These are phyloP conservation scores for Bucco capensis DNA, from an alignment of 2,113 vertebrate genomes.

Conservation along the genomic window DNA sequence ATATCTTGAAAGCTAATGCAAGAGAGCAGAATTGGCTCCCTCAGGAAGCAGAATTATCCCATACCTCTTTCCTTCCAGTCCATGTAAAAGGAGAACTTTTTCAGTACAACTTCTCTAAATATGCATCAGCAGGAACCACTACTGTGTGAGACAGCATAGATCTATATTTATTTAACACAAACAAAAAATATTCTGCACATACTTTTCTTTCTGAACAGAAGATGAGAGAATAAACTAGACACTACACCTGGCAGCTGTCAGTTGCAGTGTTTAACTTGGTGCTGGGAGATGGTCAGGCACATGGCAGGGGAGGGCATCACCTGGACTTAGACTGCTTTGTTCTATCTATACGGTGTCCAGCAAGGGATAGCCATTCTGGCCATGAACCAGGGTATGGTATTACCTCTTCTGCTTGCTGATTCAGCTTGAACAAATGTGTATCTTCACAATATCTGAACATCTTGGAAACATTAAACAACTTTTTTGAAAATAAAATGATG, in stretches of 20 bases:
- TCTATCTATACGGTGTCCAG: no score
- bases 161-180: not conserved
- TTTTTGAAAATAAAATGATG: not conserved
- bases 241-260: not conserved
- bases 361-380: not conserved
- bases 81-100: not conserved
- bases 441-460: not conserved
- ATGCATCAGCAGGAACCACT: not conserved
- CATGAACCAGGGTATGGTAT: not conserved
- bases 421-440: not conserved
- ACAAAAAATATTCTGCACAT: not conserved
- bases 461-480: not conserved
- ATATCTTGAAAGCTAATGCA: not conserved
- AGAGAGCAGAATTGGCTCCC: not conserved
- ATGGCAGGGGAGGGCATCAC: not conserved
- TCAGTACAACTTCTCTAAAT: not conserved
- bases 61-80: not conserved
- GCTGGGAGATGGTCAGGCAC: not conserved
- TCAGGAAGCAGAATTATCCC: not conserved
- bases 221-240: not conserved
- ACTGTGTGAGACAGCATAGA: not conserved
- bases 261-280: not conserved
- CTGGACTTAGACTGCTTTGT: not conserved
- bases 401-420: not conserved
- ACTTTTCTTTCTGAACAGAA: not conserved